These are phyloP conservation scores for Neolamprologus devosi DNA, from an alignment of 2,113 vertebrate genomes.

Conservation along the genomic window DNA sequence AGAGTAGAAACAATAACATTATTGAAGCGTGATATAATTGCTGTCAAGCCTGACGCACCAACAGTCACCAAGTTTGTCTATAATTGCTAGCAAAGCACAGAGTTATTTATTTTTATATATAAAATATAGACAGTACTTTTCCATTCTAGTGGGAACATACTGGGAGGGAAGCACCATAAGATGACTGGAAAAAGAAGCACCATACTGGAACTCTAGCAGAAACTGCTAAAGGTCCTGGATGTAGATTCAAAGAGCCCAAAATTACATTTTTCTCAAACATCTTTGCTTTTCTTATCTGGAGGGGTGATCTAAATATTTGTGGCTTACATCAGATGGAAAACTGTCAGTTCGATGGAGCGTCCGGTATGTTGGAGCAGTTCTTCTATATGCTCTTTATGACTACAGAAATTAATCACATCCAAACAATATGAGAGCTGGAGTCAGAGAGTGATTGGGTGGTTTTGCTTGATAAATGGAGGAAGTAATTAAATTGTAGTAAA, in stretches of 20 bases:
- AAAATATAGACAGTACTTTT: background rate
- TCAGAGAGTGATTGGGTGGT: background rate
- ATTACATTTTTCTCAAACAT: background rate
- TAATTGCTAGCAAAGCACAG: background rate
- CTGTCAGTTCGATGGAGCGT: background rate
- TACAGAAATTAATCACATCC: background rate
- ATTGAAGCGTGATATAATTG: background rate
- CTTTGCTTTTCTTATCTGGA: background rate
- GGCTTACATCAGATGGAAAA: background rate
- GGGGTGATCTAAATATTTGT: background rate
- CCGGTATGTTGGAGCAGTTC: background rate
- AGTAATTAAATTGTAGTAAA: background rate
- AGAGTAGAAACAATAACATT: background rate
- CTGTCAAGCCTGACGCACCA: background rate
- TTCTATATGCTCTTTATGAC: background rate
- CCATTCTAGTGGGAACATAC: background rate
- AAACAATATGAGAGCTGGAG: background rate
- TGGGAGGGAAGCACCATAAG: background rate
- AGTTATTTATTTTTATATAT: background rate
- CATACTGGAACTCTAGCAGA: background rate
- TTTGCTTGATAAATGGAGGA: background rate
- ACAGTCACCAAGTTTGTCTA: background rate
- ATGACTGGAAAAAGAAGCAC: background rate
- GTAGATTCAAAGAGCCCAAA: background rate
- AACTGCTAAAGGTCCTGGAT: background rate